Evolutionary conservation across 1,140 invertebrate species (phyloP), one percentile per base, ranked within the genome.

Genomic region (Drosophila pallidifrons): DNA sequence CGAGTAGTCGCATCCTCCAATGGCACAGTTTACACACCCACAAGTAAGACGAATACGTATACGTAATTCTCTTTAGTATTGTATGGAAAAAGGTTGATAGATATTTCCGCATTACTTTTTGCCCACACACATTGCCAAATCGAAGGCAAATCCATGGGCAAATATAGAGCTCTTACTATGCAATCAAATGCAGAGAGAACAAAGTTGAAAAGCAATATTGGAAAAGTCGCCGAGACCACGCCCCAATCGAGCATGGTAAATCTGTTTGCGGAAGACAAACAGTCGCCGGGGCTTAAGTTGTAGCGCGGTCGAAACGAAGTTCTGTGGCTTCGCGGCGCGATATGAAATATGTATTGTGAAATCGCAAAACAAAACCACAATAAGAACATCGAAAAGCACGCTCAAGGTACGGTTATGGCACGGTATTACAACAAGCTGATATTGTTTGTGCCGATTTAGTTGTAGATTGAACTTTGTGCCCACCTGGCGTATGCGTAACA

Each of bases 231-330:
- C 11, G 8, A 16, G 55, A 51, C 32, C 46, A 52, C 38, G 58
- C 43, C 45, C 25, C 11, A 70, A 43, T 25, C n/a, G 45, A 61
- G 59, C 35, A 25, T 41, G 16, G 13, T 63, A 63, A 76, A 72
- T 79, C 77, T 79, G 73, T 79, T 73, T 79, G 64, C 77, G 69
- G 65, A 77, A 80, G 70, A 59, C 68, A 75, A 79, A 73, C 64
- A 77, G 43, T 46, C 11, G 45, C 5, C 30, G 35, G 35, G 57
- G 35, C 32, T 49, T 65, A 32, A 32, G 47, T 60, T 32, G n/a
- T 60, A 6, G 32, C 32, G 15, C 20, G 25, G 15, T 65, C 6
- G 8, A 70, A 58, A 59, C 57, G 35, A 66, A 74, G 65, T 77
- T 80, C 63, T 77, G 59, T 54, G 77, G 77, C 77, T 79, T 77